Conservation (phyloP, 2,888 invertebrate species). For the Drosophila testacea region DNA sequence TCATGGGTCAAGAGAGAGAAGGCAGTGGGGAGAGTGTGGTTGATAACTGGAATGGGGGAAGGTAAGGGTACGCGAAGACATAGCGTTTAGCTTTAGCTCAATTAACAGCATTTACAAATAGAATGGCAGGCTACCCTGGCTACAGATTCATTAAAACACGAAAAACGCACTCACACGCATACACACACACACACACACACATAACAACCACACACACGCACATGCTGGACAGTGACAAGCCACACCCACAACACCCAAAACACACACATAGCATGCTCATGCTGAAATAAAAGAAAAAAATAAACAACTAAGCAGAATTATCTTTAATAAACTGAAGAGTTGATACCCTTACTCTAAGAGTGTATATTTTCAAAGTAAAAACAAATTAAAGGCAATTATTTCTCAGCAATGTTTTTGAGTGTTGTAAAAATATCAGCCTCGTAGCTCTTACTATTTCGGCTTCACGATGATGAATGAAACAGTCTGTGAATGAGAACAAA, state of each 20-base stretch:
- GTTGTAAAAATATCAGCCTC: too few species aligned
- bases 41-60: too few species aligned
- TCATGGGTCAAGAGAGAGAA: neutral
- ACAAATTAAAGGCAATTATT: neutral
- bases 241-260: constrained; percentile 38
- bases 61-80: constrained; percentile 42
- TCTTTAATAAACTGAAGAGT: neutral
- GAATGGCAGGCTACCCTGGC: constrained; percentile 56
- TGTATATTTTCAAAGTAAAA: neutral
- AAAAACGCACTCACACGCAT: constrained; percentile 34
- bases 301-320: neutral
- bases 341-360: neutral
- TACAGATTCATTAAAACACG: constrained; percentile 78
- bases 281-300: neutral
- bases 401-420: neutral
- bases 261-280: constrained; percentile 26
- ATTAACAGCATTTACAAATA: constrained; percentile 72
- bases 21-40: neutral
- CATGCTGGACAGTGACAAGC: constrained; percentile 16
- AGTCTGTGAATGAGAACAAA: too few species aligned
- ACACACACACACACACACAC: constrained; percentile 19
- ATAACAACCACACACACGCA: constrained; percentile 7
- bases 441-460: too few species aligned
- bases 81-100: constrained; percentile 73
- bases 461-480: too few species aligned